These are phyloP conservation scores for Erinaceus europaeus DNA, from an alignment of 2,113 vertebrate species.

Conservation along the genomic window DNA sequence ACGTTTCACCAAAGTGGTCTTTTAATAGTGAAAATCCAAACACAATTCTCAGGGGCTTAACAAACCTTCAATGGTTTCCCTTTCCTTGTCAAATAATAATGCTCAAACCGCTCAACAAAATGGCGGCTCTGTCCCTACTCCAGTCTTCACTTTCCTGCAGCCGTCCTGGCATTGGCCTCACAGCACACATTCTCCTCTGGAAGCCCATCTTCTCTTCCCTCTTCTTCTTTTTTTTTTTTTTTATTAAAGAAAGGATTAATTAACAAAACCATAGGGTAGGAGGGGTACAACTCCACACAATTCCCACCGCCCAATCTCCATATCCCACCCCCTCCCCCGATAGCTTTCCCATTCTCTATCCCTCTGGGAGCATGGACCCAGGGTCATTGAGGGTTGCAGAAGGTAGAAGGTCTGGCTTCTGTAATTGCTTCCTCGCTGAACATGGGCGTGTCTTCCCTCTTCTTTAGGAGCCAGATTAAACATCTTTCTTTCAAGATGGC, in stretches of 20 bases:
- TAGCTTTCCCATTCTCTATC: no score
- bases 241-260: no score
- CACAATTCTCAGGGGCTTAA: not conserved
- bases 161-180: not conserved
- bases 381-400: no score
- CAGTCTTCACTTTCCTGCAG: not conserved
- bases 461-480: not conserved
- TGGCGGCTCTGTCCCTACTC: not conserved
- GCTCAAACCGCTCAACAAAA: not conserved
- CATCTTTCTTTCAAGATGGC: not conserved
- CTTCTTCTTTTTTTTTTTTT: no score
- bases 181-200: accelerated
- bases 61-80: not conserved
- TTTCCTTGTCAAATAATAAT: not conserved
- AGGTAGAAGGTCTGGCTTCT: no score
- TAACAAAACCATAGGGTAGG: no score
- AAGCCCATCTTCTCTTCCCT: not conserved
- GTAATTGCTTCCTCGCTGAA: no score
- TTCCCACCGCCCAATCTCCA: no score
- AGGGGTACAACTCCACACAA: no score
- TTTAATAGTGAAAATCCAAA: not conserved
- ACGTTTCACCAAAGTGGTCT: not conserved
- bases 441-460: not conserved
- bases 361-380: no score
- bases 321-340: no score